Base-by-base conservation (phyloP, 92 coral and sea anemone species). In the Palythoa grandis region DNA sequence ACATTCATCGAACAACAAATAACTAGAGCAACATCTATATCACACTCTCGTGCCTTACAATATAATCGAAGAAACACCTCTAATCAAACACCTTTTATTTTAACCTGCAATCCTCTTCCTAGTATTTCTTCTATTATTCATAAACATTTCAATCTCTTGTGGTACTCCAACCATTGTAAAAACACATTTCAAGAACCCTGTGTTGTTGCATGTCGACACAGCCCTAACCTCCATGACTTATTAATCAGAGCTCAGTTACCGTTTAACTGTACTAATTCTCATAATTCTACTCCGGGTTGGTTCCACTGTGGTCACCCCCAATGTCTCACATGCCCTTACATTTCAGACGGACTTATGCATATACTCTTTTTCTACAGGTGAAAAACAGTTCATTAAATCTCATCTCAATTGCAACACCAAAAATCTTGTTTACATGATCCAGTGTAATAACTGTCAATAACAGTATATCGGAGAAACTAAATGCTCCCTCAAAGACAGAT, bases 171-270 rank as follows among this genome's bases (percentile, higher is more conserved):
- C 78, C 87, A 71, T 77, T 88, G 90, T 56, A 88, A 88, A 82
- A 61, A 20, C 16, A 82, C n/a, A 35, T 87, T 87, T 53, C 38
- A 79, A 79, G 79, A 79, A 50, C 60, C 61, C 19, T 82, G 70
- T 63, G 56, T 88, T 82, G 86, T 82, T 5, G 90, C 90, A 5
- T 88, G 71, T 78, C 79, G 83, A 22, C 87, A 87, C 38, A 54
- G 82, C 14, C 86, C 87, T 35, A 88, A 88, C 79, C 74, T 87
- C 23, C 86, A 86, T 78, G 90, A 87, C 79, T 13, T 86, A 60
- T 17, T 86, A 17, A 72, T 76, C 37, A 86, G 40, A 74, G 83
- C 88, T 74, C 78, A 86, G 40, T 52, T 86, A 77, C 88, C 82
- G 61, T 1, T 74, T 61, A 75, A 86, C 37, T 29, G 29, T 12